These are phyloP conservation scores for Oscheius sp. DNA, from an alignment of 2,888 invertebrate species.

Conservation along the genomic window DNA sequence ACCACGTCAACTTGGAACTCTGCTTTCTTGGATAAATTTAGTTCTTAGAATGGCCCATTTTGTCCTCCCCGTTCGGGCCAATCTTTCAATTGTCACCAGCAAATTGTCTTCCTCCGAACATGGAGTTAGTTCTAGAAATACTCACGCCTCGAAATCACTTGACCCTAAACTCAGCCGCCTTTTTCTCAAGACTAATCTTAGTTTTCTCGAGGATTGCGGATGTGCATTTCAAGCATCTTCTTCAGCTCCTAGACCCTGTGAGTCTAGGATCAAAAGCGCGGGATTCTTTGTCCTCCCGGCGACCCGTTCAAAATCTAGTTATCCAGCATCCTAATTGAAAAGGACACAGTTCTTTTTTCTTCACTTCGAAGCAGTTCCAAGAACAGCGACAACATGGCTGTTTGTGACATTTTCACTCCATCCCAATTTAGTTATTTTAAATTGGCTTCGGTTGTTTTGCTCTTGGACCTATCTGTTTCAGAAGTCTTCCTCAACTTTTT, in stretches of 20 bases:
- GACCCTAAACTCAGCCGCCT: neutral
- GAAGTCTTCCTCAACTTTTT: no score
- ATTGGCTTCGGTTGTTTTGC: no score
- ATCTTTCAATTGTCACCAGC: neutral
- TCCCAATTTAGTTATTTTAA: no score
- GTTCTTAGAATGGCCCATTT: neutral
- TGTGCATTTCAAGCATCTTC: neutral
- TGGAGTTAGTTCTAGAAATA: neutral
- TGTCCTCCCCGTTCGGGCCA: neutral
- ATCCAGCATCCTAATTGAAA: neutral
- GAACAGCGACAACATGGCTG: no score
- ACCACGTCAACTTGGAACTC: no score
- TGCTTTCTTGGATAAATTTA: neutral
- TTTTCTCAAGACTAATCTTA: slow-evolving; percentile 4
- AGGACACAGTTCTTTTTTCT: no score
- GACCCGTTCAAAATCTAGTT: neutral
- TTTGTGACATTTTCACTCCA: no score
- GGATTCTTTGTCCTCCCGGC: neutral
- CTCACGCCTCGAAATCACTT: neutral
- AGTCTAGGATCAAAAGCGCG: neutral
- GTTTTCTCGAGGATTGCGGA: slow-evolving; percentile 1
- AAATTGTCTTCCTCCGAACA: slow-evolving; percentile 14
- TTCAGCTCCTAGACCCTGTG: neutral
- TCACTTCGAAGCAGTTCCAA: no score
- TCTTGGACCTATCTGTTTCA: no score